These are phyloP conservation scores for Rutpela maculata DNA, from an alignment of 2,888 invertebrate species.

Conservation along the genomic window DNA sequence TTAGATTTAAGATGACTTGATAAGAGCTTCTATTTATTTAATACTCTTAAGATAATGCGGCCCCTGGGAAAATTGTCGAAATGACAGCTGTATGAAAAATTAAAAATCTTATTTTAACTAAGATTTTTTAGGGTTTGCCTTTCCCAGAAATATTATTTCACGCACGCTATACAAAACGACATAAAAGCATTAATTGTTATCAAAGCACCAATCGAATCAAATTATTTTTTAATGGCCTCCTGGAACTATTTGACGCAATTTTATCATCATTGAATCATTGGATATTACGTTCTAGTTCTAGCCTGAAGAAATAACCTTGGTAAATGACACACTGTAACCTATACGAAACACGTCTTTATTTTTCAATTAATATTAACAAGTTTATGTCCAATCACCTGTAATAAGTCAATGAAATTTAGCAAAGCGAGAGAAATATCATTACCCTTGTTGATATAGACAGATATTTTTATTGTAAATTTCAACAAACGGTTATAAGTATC, in stretches of 20 bases:
- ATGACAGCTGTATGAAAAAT: no score
- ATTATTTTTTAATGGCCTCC: not conserved
- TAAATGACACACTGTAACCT: not conserved
- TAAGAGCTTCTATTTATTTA: no score
- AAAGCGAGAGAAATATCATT: not conserved
- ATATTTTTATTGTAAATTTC: no score
- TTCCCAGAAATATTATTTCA: no score
- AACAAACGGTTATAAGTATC: no score
- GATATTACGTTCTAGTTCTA: slow-evolving; percentile 1
- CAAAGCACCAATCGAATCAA: not conserved
- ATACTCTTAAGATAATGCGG: no score
- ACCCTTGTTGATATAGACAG: no score
- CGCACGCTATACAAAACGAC: no score
- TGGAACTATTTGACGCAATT: not conserved
- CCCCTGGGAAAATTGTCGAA: no score
- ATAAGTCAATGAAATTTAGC: not conserved
- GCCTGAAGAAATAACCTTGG: slow-evolving; percentile 28
- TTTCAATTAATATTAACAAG: slow-evolving; percentile 1
- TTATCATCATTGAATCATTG: not conserved
- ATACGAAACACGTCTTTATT: not conserved
- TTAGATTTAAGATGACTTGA: no score
- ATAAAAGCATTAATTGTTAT: not conserved
- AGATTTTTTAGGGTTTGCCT: no score
- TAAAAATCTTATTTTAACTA: no score
- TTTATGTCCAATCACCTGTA: not conserved